phyloP scores from a whole-genome alignment of 2,888 invertebrate genomes.

The Dryobotodes eremita region DNA sequence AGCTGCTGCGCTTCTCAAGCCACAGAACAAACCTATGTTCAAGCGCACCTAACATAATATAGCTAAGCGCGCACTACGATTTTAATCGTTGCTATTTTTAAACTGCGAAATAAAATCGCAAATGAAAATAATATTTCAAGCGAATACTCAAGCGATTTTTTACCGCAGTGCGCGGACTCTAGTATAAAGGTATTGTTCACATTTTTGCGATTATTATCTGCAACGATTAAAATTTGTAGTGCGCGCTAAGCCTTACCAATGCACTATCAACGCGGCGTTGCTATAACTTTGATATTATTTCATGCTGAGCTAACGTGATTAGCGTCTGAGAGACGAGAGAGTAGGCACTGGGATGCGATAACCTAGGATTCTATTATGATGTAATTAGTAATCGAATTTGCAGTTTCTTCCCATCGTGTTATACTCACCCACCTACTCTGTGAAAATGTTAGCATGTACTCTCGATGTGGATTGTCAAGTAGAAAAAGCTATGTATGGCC shows the following conservation, averaged over 20 bases:
- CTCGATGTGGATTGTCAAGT: background rate
- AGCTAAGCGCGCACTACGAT: too few species aligned
- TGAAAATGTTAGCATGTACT: too few species aligned
- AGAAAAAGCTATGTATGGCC: background rate
- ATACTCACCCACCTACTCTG: background rate
- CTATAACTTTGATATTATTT: constrained; percentile 4
- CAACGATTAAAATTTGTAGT: too few species aligned
- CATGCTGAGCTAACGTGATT: background rate
- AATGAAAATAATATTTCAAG: too few species aligned
- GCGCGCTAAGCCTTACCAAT: background rate
- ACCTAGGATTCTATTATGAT: constrained; percentile 4
- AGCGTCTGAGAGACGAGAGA: background rate
- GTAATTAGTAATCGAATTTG: constrained; percentile 1
- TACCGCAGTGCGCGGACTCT: too few species aligned
- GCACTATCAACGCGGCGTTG: background rate
- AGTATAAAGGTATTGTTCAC: too few species aligned
- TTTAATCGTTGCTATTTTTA: too few species aligned
- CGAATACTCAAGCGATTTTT: too few species aligned
- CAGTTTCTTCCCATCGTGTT: background rate
- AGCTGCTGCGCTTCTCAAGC: background rate
- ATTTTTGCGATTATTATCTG: too few species aligned
- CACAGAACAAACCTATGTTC: background rate
- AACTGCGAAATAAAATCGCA: too few species aligned
- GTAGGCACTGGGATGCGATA: background rate
- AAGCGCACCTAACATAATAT: constrained; percentile 4